phyloP scores from a whole-genome alignment of 2,888 invertebrate species.

The Papilio gigon region DNA sequence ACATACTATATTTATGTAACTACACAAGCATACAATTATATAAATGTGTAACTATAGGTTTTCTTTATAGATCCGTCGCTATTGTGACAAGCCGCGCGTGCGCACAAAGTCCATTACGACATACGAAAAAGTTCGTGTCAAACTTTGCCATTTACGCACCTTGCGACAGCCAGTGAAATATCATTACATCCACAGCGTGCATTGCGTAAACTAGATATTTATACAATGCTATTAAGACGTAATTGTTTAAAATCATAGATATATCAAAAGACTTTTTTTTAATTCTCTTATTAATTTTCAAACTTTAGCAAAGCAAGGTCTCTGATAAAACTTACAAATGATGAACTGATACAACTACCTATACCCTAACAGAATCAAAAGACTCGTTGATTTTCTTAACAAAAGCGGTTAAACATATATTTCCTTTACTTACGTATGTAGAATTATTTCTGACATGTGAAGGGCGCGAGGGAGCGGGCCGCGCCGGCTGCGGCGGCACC shows the following conservation, averaged over 20 bases:
- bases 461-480: slow-evolving; percentile 72
- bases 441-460: slow-evolving; percentile 64
- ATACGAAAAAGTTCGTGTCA: slow-evolving; percentile 65
- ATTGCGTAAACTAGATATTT: slow-evolving; percentile 20
- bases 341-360: neutral
- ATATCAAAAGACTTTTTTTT: neutral
- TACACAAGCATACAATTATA: neutral
- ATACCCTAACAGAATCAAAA: neutral
- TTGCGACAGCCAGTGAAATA: slow-evolving; percentile 60
- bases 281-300: neutral
- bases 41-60: neutral
- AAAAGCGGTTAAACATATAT: neutral
- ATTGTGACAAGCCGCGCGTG: slow-evolving; percentile 59
- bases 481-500: slow-evolving; percentile 74
- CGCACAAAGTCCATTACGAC: slow-evolving; percentile 70
- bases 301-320: neutral
- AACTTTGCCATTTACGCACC: slow-evolving; percentile 56
- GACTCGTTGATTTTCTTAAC: neutral
- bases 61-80: neutral
- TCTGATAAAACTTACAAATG: neutral
- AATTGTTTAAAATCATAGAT: neutral
- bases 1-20: neutral
- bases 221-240: neutral
- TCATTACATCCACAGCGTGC: slow-evolving; percentile 45
- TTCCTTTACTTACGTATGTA: slow-evolving; percentile 46